Conservation (phyloP, 1,140 invertebrate genomes). For the Pseudobourletiella spinata region DNA sequence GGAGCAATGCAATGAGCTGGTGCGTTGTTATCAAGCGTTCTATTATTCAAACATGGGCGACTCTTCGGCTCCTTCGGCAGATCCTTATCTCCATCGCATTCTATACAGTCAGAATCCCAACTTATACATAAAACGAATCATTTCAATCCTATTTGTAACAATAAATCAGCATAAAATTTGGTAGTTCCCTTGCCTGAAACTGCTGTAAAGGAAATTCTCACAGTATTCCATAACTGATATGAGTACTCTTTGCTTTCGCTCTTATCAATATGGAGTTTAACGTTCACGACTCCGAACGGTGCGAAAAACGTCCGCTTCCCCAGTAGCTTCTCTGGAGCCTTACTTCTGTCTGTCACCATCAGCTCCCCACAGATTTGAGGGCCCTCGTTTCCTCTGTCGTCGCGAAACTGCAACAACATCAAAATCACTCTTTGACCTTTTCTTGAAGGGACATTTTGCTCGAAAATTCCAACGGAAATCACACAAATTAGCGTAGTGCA, state of each 20-base stretch:
- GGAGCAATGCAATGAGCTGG: background rate
- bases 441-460: too few relatives aligned
- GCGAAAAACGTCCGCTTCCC: background rate
- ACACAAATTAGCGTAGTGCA: too few relatives aligned
- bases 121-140: too few relatives aligned
- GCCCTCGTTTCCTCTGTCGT: background rate
- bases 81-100: too few relatives aligned
- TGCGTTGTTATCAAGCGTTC: background rate
- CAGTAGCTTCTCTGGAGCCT: background rate
- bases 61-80: too few relatives aligned
- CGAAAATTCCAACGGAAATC: too few relatives aligned
- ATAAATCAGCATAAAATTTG: too few relatives aligned
- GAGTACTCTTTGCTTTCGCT: background rate
- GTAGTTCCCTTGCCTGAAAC: too few relatives aligned
- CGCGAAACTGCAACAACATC: background rate
- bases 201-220: background rate
- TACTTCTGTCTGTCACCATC: background rate
- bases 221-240: background rate
- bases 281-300: background rate
- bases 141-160: too few relatives aligned
- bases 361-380: background rate
- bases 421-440: too few relatives aligned
- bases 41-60: background rate
- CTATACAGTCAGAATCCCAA: too few relatives aligned
- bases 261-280: background rate